Conservation (phyloP, 2,888 invertebrate species). For the Theretra japonica region DNA sequence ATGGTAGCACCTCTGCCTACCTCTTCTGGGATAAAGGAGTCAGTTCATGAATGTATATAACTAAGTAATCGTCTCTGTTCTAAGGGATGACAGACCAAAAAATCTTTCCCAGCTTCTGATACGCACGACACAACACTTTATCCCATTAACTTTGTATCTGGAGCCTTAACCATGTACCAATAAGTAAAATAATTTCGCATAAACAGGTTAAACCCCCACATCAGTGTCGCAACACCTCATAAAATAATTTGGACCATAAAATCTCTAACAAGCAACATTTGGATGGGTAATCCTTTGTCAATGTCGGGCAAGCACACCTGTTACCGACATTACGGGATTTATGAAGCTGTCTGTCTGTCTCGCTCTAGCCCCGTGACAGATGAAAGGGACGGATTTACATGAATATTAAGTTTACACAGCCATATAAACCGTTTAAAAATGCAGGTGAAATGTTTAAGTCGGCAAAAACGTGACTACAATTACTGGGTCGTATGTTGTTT, state of each 20-base stretch:
- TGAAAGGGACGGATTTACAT: constrained; percentile 51
- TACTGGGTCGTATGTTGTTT: neutral
- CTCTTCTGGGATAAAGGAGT: too few relatives aligned
- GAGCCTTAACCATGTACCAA: too few relatives aligned
- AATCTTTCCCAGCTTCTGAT: too few relatives aligned
- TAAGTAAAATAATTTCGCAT: neutral
- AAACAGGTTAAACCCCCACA: neutral
- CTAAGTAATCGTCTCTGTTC: too few relatives aligned
- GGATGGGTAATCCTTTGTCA: constrained; percentile 49
- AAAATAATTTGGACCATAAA: constrained; percentile 33
- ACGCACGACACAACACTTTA: too few relatives aligned
- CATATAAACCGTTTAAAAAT: constrained; percentile 38
- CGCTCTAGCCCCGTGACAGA: constrained; percentile 39
- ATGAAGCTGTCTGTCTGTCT: constrained; percentile 43
- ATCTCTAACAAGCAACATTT: constrained; percentile 32
- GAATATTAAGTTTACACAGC: constrained; percentile 48
- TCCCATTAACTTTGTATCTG: too few relatives aligned
- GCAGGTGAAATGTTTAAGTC: constrained; percentile 34
- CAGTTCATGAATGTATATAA: too few relatives aligned
- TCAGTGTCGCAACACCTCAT: constrained; percentile 27
- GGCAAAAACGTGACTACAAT: constrained; percentile 22
- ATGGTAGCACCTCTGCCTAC: too few relatives aligned
- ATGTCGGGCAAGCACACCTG: constrained; percentile 50
- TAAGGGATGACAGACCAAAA: too few relatives aligned
- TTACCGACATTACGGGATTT: constrained; percentile 50